Percentiles rank a stretch among this genome's conserved stretches.
phyloP scores from a whole-genome alignment of 2,888 invertebrate genomes.

The Volucella inflata region DNA sequence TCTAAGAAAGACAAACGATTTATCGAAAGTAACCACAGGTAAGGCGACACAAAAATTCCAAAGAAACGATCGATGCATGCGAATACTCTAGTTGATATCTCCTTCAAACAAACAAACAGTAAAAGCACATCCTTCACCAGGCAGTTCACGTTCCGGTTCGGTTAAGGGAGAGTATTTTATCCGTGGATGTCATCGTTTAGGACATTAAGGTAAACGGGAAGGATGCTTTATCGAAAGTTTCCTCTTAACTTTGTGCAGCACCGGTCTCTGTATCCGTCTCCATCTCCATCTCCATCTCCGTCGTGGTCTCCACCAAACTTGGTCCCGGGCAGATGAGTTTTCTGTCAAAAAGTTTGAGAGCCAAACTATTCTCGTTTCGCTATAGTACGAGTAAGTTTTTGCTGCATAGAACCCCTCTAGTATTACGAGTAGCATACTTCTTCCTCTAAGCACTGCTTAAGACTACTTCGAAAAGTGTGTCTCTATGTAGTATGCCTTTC shows the following conservation, averaged over 20 bases:
- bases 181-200: conserved; percentile 67
- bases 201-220: conserved; percentile 65
- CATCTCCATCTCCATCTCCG: too few species aligned
- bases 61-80: conserved; percentile 29
- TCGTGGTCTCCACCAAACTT: too few species aligned
- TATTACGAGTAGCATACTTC: conserved; percentile 5
- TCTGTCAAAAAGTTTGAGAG: conserved; percentile 59
- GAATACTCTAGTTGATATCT: not conserved
- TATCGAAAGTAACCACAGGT: conserved; percentile 54
- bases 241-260: conserved; percentile 26
- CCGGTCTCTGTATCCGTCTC: not conserved
- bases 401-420: not conserved
- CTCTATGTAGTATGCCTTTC: conserved; percentile 27
- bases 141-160: conserved; percentile 22
- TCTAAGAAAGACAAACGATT: conserved; percentile 64
- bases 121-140: conserved; percentile 18
- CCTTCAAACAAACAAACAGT: not conserved
- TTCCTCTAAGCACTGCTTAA: conserved; percentile 45
- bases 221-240: conserved; percentile 63
- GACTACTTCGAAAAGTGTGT: conserved; percentile 49
- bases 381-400: conserved; percentile 5
- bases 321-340: conserved; percentile 43
- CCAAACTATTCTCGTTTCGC: conserved; percentile 61
- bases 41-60: conserved; percentile 25
- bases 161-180: conserved; percentile 50